Base-by-base conservation (phyloP, 2,888 invertebrate genomes). In the Notocelia uddmanniana region DNA sequence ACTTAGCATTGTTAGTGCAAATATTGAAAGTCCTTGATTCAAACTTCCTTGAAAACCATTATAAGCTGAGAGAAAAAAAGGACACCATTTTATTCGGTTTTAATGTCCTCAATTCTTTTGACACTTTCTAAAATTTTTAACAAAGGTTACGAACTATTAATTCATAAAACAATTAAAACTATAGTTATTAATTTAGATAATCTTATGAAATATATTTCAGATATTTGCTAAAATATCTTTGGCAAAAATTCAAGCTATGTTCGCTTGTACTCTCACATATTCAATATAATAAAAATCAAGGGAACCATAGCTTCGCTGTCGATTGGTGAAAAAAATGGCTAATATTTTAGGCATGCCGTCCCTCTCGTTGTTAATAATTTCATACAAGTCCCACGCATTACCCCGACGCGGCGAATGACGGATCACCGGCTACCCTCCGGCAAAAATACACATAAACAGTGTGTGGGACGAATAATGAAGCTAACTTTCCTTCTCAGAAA, bases 361-460 rank as follows among this genome's bases (percentile, higher is more conserved):
- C 79, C 77, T 75, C 74, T 74, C 77, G 77, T 73, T 82, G 85
- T 81, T 87, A 85, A 88, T 88, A 86, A 88, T 87, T 84, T 80
- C 81, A 81, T 83, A 84, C 85, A 82, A 83, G 84, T 79, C 79
- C 75, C 81, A 80, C 83, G 87, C 89, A 89, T 89, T 87, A 88
- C 86, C 80, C 77, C 77, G 77, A 74, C 76, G 73, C 81, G 89
- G 81, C 68, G 55, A 69, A 83, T 89, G 89, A 89, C 82, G 80
- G 89, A 89, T 89, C 87, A 80, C 79, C 75, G 78, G 76, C 62
- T 37, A 68, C 68, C 68, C 68, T 67, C 57, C 62, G 52, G 26
- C 50, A 63, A 52, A 64, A 64, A 64, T 69, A 55, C 54, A 62
- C 55, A 55, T 45, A 69, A 69, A 54, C 37, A 41, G 54, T 50